A percentile compares a stretch with the other conserved stretches of the same genome.
Evolutionary conservation across 2,797 vertebrate species (phyloP).

Genomic region (Fistularia commersonii): DNA sequence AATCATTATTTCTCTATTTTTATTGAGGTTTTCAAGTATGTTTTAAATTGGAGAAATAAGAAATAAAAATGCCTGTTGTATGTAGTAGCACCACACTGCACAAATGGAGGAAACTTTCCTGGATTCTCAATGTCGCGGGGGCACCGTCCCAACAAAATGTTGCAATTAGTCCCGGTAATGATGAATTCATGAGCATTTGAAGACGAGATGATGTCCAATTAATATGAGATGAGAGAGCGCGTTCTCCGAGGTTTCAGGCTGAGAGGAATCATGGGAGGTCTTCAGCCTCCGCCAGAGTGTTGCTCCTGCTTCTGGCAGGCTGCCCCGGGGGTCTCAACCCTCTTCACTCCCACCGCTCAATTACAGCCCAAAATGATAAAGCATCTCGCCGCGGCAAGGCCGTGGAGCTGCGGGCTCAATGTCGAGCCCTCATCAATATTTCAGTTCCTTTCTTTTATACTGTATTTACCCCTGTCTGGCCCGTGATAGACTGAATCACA

Average conservation of each 20-base stretch:
- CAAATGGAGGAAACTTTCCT: background rate
- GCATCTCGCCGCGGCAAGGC: slow-evolving; percentile 28
- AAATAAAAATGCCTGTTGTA: no score
- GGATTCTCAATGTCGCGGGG: no score
- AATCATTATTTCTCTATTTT: no score
- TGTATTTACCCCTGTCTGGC: slow-evolving; percentile 55
- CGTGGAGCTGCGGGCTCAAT: slow-evolving; percentile 40
- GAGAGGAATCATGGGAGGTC: slow-evolving; percentile 57
- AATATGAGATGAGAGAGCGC: slow-evolving; percentile 28
- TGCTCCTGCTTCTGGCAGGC: slow-evolving; percentile 40
- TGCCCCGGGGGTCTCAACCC: slow-evolving; percentile 47
- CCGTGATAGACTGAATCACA: slow-evolving; percentile 32
- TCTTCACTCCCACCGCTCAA: slow-evolving; percentile 40
- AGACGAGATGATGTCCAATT: slow-evolving; percentile 54
- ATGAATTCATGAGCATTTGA: slow-evolving; percentile 31
- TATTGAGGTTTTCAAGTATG: no score
- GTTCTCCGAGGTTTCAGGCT: slow-evolving; percentile 31
- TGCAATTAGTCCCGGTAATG: slow-evolving; percentile 25
- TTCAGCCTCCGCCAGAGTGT: slow-evolving; percentile 17
- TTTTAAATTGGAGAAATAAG: no score
- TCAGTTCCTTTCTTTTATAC: slow-evolving; percentile 47
- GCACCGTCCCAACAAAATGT: slow-evolving; percentile 18
- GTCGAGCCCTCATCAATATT: slow-evolving; percentile 64
- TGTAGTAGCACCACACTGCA: background rate
- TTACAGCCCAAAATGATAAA: slow-evolving; percentile 58